A percentile compares a stretch with the other conserved stretches of the same genome.
phyloP scores from a whole-genome alignment of 2,797 vertebrate genomes.

The Anisognathus igniventris region DNA sequence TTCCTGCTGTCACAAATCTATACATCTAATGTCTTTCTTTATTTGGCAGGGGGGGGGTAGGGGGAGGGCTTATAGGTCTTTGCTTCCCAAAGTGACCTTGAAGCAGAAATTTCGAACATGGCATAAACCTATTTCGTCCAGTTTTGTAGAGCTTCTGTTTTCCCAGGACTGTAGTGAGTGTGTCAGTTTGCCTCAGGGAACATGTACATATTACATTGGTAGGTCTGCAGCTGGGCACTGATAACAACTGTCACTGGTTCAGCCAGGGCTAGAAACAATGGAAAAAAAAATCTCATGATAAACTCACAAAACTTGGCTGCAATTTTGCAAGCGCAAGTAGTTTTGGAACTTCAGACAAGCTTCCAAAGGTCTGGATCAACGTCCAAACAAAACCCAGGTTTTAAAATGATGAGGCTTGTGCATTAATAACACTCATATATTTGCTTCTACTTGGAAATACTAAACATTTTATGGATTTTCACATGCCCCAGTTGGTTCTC shows the following conservation, averaged over 20 bases:
- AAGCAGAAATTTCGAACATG: not conserved
- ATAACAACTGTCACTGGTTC: not conserved
- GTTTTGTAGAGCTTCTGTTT: not conserved
- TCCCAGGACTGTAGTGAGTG: not conserved
- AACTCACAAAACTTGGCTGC: not conserved
- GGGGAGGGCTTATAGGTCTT: rapidly evolving
- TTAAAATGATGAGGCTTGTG: not conserved
- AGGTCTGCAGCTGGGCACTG: not conserved
- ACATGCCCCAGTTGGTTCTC: conserved; percentile 9
- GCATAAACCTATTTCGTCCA: not conserved
- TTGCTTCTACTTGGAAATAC: conserved; percentile 6
- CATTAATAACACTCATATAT: not conserved
- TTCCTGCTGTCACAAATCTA: not conserved
- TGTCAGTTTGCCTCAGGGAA: not conserved
- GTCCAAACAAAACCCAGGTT: conserved; percentile 35
- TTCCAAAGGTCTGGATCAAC: conserved; percentile 12
- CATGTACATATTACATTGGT: not conserved
- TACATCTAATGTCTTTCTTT: not conserved
- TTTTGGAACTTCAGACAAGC: conserved; percentile 33
- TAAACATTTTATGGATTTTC: conserved; percentile 42
- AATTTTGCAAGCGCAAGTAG: conserved; percentile 6
- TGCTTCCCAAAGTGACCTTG: not conserved
- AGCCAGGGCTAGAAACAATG: not conserved
- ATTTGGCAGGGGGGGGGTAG: not conserved
- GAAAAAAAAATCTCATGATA: not conserved